Evolutionary conservation across 2,888 invertebrate species (phyloP).

Genomic region (Onchidella celtica): DNA sequence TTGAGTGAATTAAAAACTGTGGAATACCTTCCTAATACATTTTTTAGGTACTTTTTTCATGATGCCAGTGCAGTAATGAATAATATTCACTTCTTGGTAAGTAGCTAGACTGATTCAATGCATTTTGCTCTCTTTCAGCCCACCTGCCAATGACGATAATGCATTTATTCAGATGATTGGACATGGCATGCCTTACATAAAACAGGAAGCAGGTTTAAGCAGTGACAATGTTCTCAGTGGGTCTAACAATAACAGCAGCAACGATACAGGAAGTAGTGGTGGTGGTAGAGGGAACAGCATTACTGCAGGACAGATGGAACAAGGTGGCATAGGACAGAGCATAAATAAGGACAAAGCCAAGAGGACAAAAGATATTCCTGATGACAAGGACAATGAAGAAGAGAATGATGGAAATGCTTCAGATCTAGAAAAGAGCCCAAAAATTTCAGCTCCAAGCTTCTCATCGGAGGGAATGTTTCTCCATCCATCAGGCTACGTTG

Average conservation of each 20-base stretch:
- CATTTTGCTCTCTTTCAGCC: no score
- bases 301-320: not conserved
- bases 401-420: not conserved
- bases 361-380: not conserved
- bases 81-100: no score
- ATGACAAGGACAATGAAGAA: not conserved
- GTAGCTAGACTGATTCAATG: no score
- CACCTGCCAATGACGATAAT: constrained; percentile 22
- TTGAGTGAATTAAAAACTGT: no score
- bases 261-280: not conserved
- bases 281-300: not conserved
- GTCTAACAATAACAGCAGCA: not conserved
- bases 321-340: not conserved
- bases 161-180: constrained; percentile 48
- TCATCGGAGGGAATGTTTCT: constrained; percentile 49
- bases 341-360: constrained; percentile 2
- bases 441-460: constrained; percentile 44
- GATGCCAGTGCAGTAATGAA: no score
- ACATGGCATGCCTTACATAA: constrained; percentile 49
- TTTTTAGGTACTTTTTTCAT: no score
- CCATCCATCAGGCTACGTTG: constrained; percentile 52
- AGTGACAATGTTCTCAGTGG: not conserved
- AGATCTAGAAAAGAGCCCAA: constrained; percentile 21
- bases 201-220: constrained; percentile 34
- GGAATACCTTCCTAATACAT: no score